Evolutionary conservation across 2,113 vertebrate species (phyloP), one percentile per base, ranked within the genome.

Genomic region (Glaucidium brasilianum): DNA sequence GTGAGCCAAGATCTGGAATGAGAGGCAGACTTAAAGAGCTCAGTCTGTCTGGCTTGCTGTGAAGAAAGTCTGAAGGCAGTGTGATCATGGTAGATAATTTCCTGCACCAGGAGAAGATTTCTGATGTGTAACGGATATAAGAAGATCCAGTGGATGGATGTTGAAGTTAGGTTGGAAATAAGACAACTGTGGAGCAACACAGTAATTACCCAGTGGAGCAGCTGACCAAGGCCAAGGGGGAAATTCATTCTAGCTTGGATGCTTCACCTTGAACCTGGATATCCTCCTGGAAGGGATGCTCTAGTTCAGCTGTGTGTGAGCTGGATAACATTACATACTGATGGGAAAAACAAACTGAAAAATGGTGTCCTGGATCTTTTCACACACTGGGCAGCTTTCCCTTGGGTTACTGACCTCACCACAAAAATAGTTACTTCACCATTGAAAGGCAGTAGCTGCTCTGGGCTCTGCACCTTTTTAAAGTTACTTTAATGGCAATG

Each of bases 281-380:
- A 37, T 90, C 78, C 82, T 88, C 72, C 78, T 92, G 85, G 34
- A 72, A 89, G 69, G 79, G 62, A 52, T 72, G 52, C 52, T 60
- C 30, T 30, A 7, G 59, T 58, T 85, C 75, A 97, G 35, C 76
- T 4, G 0, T 58, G 30, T 72, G 19, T 17, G 64, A 84, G 72
- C 83, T 87, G 91, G 68, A 35, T 95, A 78, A 50, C 10, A 1
- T 95, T 78, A 69, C 29, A 41, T 53, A 43, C 81, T 75, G 58
- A 19, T 72, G 84, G 76, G 63, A 63, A 92, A 97, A 96, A 59
- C 85, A 90, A 89, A 69, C 53, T 60, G 66, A 68, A 35, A 69
- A 87, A 39, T 12, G n/a, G 25, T 91, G 80, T 89, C 84, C 94
- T 95, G 94, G 80, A 95, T 86, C 83, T 87, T 69, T 79, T 95